These are phyloP conservation scores for Ceratotherium simum DNA, from an alignment of 2,113 vertebrate genomes.

Conservation along the genomic window DNA sequence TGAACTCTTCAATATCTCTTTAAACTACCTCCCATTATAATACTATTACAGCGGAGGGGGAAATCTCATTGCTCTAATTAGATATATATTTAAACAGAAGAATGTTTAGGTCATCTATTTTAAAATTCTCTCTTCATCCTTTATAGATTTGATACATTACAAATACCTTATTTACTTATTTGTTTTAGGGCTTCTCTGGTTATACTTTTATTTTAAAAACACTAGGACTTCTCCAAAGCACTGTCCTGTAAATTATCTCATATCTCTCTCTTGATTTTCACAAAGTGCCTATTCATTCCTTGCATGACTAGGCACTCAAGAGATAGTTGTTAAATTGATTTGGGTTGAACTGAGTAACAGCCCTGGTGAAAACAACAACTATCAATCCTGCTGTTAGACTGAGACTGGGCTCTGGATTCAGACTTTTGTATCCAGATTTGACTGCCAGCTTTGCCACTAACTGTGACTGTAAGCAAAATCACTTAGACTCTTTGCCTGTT, in stretches of 20 bases:
- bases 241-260: background rate
- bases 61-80: background rate
- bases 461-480: background rate
- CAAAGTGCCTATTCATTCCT: no score
- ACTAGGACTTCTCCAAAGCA: background rate
- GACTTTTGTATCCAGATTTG: background rate
- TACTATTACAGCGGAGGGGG: background rate
- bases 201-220: background rate
- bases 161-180: background rate
- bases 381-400: background rate
- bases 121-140: background rate
- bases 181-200: background rate
- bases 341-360: background rate
- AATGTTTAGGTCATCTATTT: background rate
- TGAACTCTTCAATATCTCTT: background rate
- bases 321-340: background rate
- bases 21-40: background rate
- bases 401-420: background rate
- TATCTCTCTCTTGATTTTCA: background rate
- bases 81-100: background rate
- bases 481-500: background rate
- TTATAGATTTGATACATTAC: background rate
- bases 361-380: background rate
- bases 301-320: background rate
- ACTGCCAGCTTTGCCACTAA: background rate